Conservation (phyloP, 2,113 vertebrate genomes). For the Pionites leucogaster region DNA sequence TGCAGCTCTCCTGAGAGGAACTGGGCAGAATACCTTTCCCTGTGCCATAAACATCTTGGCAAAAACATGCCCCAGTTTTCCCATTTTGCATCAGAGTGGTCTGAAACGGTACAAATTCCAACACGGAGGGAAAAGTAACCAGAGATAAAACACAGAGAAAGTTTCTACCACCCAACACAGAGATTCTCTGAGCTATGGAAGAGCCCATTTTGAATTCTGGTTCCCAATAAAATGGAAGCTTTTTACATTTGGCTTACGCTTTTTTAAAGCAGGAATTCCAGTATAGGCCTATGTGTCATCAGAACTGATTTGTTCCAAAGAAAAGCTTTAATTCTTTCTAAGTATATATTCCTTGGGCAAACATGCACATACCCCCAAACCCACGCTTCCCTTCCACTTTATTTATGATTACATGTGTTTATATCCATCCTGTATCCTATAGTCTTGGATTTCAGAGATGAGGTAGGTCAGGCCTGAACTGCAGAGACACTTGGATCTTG, state of each 20-base stretch:
- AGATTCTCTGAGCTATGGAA: background rate
- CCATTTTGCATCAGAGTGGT: background rate
- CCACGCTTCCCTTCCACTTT: background rate
- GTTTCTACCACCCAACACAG: background rate
- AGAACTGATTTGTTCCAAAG: accelerated
- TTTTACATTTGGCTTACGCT: background rate
- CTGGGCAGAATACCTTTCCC: background rate
- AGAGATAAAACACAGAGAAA: accelerated
- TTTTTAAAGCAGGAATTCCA: background rate
- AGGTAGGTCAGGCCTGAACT: background rate
- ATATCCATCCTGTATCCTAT: background rate
- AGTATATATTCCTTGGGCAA: background rate
- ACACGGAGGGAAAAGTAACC: background rate
- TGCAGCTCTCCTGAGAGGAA: background rate
- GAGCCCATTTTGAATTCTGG: background rate
- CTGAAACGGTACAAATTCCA: background rate
- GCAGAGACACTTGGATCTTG: background rate
- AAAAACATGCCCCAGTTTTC: background rate
- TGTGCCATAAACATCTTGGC: background rate
- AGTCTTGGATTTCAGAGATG: background rate
- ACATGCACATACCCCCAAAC: background rate
- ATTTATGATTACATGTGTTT: background rate
- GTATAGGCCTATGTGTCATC: too few species aligned
- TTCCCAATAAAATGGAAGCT: background rate
- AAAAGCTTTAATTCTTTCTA: background rate